Base-by-base conservation (phyloP, 2,888 invertebrate genomes). In the Tryphoninae sp. region DNA sequence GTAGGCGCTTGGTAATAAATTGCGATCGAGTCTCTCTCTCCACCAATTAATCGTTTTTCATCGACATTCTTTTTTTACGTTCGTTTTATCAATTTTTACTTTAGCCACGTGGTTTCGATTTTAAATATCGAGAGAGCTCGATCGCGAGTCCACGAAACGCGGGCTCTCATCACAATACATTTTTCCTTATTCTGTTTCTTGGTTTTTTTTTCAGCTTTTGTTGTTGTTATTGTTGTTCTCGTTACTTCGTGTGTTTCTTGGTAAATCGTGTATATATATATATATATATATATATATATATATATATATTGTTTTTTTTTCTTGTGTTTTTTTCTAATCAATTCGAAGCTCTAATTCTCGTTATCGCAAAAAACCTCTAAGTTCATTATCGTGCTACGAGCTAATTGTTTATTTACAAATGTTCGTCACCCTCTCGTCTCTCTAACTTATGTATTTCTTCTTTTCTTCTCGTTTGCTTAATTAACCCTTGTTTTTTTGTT, bases 131-230 rank as follows among this genome's bases (percentile, higher is more conserved):
- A 26, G 78, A 82, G 71, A 82, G 71, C 72, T 78, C 81, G 81
- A 82, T 82, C 81, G 78, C 81, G 78, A 82, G 81, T 82, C 78
- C 81, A 78, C 80, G 65, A 73, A 53, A 73, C 49, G 73, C 72
- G 69, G 80, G 49, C 84, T 82, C 82, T 84, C 78, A 78, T 80
- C 79, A 82, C 81, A 82, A 82, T 82, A 82, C 78, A 82, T 84
- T 80, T 84, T 75, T 81, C 64, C 77, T 81, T 78, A 33, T 64
- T 65, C 62, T 73, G 79, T 67, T 77, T 77, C 40, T 69, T 69
- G 61, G 67, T 68, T 23, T 69, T 71, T 79, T 40, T 26, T 40
- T 33, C 59, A 53, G 33, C 58, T 61, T 75, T 59, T 19, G 19
- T 19, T 83, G 49, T 79, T 71, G 69, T 45, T 58, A 16, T 67